Conservation (phyloP, 2,113 vertebrate genomes). For the Gymnogyps californianus region DNA sequence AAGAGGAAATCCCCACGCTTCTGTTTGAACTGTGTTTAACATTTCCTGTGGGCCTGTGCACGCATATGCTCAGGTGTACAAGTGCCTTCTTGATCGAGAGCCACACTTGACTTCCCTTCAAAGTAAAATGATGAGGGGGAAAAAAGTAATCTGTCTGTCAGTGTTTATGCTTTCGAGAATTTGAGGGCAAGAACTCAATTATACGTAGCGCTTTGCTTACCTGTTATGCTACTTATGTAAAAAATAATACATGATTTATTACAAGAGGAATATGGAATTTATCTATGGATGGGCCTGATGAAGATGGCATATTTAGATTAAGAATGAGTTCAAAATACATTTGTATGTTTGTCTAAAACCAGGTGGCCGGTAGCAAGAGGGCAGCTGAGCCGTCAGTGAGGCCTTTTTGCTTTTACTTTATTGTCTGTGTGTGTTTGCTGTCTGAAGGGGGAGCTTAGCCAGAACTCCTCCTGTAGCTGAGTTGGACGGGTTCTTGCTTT, state of each 20-base stretch:
- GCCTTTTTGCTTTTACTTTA: neutral
- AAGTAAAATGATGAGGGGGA: neutral
- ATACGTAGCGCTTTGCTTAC: neutral
- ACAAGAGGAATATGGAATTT: neutral
- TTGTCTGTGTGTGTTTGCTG: neutral
- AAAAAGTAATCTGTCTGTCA: neutral
- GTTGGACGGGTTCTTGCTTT: neutral
- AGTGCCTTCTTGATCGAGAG: neutral
- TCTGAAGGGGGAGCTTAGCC: neutral
- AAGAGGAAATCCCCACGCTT: neutral
- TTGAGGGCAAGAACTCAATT: neutral
- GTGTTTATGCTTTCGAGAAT: neutral
- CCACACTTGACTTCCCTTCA: neutral
- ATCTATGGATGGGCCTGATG: neutral
- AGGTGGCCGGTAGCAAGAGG: neutral
- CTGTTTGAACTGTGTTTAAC: neutral
- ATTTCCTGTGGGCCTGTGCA: neutral
- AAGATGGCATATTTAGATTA: neutral
- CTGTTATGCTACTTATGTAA: neutral
- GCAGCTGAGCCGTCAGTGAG: neutral
- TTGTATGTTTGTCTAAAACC: neutral
- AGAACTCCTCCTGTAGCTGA: neutral
- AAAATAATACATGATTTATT: neutral
- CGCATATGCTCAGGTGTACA: neutral
- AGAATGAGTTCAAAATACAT: neutral